Base-by-base conservation (phyloP, 1,140 invertebrate genomes). In the Eupristina koningsbergeri region DNA sequence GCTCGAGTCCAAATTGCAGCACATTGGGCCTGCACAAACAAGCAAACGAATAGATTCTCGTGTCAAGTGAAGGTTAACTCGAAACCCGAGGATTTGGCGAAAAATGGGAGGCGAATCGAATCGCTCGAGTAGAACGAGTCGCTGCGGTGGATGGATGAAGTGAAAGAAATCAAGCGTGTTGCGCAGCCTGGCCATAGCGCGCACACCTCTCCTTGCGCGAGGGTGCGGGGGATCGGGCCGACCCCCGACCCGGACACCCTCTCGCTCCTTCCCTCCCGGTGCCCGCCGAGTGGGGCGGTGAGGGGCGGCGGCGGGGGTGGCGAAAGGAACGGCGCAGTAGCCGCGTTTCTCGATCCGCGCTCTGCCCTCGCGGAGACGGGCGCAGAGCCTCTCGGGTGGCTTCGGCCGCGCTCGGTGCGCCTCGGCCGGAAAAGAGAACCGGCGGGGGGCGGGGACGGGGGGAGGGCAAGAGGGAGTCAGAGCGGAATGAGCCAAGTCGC, bases 391-490 rank as follows among this genome's bases (percentile, higher is more conserved):
- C 75, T 77, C 75, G 75, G 75, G 34, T 2, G 34, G 3, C 6
- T 29, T 67, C 77, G 80, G 22, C 71, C 26, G 13, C 19, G 47
- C 71, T 79, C 77, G 77, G 77, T 17, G 3, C 26, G 61, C 61
- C 61, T 67, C 77, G 77, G 61, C 39, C 58, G 77, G 61, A 67
- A 79, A 67, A 47, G 61, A 64, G n/a, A 41, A 39, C 9, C 31
- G 67, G 36, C 41, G 50, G 84, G 81, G 73, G 75, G 83, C 74
- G 82, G 11, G 34, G 75, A 41, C 53, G 58, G 47, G 53, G 74
- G 80, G 63, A 34, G 75, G 75, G 86, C 85, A 45, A 63, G 61
- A 31, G 73, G 45, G 69, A 80, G 76, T 63, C 77, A 71, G 67
- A 29, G 80, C 50, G n/a, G 22, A 67, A 41, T 36, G 61, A 39